These are phyloP conservation scores for Peucedramus taeniatus DNA, from an alignment of 2,113 vertebrate species.

Conservation along the genomic window DNA sequence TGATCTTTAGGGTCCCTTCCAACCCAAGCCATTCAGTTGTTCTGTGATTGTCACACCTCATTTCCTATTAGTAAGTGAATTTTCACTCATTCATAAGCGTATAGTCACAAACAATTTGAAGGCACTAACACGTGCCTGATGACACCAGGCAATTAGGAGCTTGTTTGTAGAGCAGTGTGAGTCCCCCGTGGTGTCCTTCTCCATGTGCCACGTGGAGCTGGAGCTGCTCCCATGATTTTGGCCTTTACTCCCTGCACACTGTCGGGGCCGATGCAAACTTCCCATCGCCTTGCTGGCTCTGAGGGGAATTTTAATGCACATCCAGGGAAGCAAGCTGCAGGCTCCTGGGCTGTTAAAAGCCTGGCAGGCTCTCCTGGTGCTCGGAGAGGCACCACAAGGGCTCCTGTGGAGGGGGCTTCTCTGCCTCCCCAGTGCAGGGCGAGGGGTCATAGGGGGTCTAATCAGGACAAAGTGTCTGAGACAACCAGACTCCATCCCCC, in stretches of 20 bases:
- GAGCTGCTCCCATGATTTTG: not conserved
- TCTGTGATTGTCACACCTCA: not conserved
- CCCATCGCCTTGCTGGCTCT: accelerated
- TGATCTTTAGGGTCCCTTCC: not conserved
- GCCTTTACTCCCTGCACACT: accelerated
- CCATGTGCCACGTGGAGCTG: accelerated
- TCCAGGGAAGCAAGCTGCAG: not conserved
- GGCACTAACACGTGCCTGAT: not conserved
- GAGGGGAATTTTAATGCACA: not conserved
- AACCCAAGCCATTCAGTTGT: too few species aligned
- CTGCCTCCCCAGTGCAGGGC: not conserved
- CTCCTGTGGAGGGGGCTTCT: not conserved
- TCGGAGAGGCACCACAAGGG: not conserved
- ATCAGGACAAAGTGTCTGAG: not conserved
- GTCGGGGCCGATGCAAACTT: accelerated
- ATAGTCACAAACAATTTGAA: not conserved
- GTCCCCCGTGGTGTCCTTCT: not conserved
- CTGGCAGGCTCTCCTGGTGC: not conserved
- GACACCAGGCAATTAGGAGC: not conserved
- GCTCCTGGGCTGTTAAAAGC: not conserved
- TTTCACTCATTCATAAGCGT: not conserved
- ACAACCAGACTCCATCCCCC: accelerated
- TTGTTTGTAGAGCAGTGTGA: not conserved
- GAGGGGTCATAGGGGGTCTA: not conserved
- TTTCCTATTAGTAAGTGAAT: not conserved